These are phyloP conservation scores for Jordanella pulchra DNA, from an alignment of 2,797 vertebrate genomes.

Conservation along the genomic window DNA sequence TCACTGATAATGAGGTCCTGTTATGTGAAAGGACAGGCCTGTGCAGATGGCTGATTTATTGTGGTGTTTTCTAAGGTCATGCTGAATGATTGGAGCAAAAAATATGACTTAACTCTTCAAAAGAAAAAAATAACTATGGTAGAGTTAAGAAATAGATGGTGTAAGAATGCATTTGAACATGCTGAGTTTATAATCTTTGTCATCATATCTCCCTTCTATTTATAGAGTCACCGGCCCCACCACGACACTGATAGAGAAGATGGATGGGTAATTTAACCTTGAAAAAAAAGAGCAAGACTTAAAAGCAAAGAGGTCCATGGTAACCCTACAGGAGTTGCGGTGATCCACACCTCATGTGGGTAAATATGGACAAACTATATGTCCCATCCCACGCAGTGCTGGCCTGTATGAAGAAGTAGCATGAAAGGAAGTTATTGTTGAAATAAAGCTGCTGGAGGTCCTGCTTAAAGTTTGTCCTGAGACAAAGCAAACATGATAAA, in stretches of 20 bases:
- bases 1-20: conserved; percentile 41
- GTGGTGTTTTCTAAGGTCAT: conserved; percentile 15
- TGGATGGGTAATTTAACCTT: neutral
- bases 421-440: neutral
- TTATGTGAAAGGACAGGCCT: conserved; percentile 34
- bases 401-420: no score
- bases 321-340: neutral
- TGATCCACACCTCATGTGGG: neutral
- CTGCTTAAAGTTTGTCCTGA: neutral
- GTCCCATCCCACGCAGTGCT: neutral
- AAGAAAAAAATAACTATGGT: neutral
- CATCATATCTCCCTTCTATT: neutral
- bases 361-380: neutral
- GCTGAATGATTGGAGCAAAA: conserved; percentile 8
- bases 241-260: no score
- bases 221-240: neutral
- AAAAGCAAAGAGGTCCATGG: neutral
- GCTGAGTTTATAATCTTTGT: neutral
- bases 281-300: neutral
- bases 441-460: neutral
- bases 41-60: conserved; percentile 40
- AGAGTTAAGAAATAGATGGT: neutral
- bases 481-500: neutral
- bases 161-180: neutral
- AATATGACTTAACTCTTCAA: conserved; percentile 3